phyloP scores from a whole-genome alignment of 2,113 vertebrate genomes.

The Scomber colias region DNA sequence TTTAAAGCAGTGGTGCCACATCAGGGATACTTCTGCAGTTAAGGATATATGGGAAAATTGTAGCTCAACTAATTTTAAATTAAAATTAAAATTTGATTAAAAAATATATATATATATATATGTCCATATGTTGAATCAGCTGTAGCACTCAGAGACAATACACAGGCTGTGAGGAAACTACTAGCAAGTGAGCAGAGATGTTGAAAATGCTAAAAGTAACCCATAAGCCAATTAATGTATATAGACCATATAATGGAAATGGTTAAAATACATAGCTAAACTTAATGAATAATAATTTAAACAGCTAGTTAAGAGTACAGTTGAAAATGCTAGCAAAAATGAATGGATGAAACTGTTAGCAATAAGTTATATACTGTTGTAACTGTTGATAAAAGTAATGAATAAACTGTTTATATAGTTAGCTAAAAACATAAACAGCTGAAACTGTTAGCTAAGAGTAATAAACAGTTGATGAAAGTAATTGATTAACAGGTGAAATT shows the following conservation, averaged over 20 bases:
- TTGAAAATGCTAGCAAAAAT: neutral
- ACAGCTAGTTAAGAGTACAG: too few species aligned
- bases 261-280: neutral
- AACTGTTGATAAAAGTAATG: too few species aligned
- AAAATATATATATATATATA: neutral
- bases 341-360: neutral
- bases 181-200: neutral
- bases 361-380: too few species aligned
- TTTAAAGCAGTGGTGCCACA: neutral
- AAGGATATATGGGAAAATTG: neutral
- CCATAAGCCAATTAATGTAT: neutral
- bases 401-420: too few species aligned
- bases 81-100: neutral
- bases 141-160: neutral
- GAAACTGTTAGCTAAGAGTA: too few species aligned
- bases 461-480: too few species aligned
- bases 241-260: neutral
- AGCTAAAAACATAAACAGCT: too few species aligned
- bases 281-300: too few species aligned
- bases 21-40: neutral
- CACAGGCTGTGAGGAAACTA: neutral
- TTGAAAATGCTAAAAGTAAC: neutral
- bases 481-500: too few species aligned
- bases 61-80: neutral
- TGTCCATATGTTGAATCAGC: neutral